These are phyloP conservation scores for Epinotia brunnichana DNA, from an alignment of 2,888 invertebrate genomes.

Conservation along the genomic window DNA sequence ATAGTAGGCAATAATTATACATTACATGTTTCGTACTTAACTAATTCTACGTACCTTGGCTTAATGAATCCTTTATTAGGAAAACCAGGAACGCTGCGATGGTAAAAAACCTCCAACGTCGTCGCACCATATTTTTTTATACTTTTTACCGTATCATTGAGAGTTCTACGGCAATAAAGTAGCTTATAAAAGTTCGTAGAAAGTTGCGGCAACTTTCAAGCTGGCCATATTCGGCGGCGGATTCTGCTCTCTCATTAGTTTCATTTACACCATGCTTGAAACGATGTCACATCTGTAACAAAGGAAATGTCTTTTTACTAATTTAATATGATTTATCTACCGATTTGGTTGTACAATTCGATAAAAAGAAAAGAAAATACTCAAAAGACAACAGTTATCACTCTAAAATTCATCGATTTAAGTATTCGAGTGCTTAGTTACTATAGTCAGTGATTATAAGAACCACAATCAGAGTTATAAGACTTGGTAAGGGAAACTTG, in stretches of 20 bases:
- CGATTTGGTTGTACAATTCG: background rate
- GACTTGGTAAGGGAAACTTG: no score
- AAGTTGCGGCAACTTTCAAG: constrained; percentile 55
- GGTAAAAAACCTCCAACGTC: constrained; percentile 77
- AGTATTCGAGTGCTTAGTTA: no score
- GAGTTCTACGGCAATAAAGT: constrained; percentile 53
- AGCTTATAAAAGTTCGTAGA: constrained; percentile 58
- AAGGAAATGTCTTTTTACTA: constrained; percentile 47
- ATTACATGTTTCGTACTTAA: background rate
- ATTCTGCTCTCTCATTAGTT: constrained; percentile 55
- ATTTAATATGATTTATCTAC: constrained; percentile 6
- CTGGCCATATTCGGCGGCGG: constrained; percentile 62
- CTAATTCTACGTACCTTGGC: constrained; percentile 67
- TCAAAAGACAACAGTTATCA: no score
- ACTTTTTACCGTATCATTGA: constrained; percentile 78
- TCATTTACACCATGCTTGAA: constrained; percentile 60
- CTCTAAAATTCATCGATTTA: no score
- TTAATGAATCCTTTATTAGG: constrained; percentile 72
- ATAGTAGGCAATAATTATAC: background rate
- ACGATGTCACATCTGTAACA: constrained; percentile 76
- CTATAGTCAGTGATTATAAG: no score
- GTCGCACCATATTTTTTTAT: constrained; percentile 70
- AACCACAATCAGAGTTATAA: no score
- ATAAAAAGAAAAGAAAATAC: no score
- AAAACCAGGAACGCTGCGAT: constrained; percentile 76